phyloP scores from a whole-genome alignment of 2,888 invertebrate species.

The Oasisia sp. region DNA sequence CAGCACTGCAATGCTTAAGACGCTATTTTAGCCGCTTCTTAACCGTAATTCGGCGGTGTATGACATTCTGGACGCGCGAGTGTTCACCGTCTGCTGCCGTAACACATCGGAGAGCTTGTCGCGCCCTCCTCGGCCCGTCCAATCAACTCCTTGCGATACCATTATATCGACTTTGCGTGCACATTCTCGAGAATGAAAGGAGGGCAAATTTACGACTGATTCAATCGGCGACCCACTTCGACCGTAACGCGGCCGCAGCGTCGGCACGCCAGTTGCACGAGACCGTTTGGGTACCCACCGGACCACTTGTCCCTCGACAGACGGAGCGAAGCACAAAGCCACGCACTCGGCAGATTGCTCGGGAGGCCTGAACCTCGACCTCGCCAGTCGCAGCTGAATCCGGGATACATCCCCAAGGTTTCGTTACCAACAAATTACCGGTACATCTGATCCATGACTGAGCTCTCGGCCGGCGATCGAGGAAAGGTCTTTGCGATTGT shows the following conservation, averaged over 20 bases:
- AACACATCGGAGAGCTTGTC: not conserved
- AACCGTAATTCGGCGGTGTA: not conserved
- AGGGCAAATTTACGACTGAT: not conserved
- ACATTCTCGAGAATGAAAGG: too few species aligned
- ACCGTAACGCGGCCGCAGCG: not conserved
- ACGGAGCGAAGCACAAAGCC: not conserved
- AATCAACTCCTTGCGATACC: not conserved
- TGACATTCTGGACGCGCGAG: not conserved
- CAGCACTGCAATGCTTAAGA: not conserved
- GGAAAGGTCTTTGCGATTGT: constrained; percentile 3
- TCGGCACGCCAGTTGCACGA: not conserved
- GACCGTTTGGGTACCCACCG: not conserved
- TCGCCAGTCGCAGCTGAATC: not conserved
- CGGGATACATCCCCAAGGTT: constrained; percentile 1
- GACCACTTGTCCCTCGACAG: not conserved
- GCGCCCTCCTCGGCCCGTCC: not conserved
- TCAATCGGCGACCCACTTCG: not conserved
- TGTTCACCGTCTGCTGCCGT: not conserved
- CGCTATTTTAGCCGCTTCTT: not conserved
- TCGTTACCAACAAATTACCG: constrained; percentile 17
- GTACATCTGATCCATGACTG: not conserved
- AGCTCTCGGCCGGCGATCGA: not conserved
- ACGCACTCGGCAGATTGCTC: not conserved
- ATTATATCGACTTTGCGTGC: not conserved
- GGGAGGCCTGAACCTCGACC: not conserved